A percentile compares a stretch with the other conserved stretches of the same genome.
phyloP scores from a whole-genome alignment of 1,140 invertebrate genomes.

The Drosophila ficusphila region DNA sequence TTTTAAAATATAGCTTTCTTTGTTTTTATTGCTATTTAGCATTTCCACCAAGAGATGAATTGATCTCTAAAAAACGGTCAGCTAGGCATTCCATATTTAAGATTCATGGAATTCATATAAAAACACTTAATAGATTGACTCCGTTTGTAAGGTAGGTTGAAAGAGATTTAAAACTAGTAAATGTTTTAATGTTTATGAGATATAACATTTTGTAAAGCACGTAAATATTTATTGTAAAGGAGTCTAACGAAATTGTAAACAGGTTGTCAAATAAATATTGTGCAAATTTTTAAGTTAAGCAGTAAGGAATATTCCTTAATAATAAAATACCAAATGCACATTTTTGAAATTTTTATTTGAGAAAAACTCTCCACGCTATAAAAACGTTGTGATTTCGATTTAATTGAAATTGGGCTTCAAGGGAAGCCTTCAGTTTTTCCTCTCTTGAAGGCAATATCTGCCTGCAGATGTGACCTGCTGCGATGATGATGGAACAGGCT shows the following conservation, averaged over 20 bases:
- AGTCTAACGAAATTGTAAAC: too few relatives aligned
- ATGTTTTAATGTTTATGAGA: too few relatives aligned
- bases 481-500: slow-evolving; percentile 10
- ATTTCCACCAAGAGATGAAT: too few relatives aligned
- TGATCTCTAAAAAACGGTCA: not conserved
- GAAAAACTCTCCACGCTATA: too few relatives aligned
- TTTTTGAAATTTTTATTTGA: too few relatives aligned
- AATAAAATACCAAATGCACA: too few relatives aligned
- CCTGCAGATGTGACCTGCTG: slow-evolving; percentile 17
- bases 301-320: too few relatives aligned
- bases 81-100: not conserved
- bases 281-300: too few relatives aligned
- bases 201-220: too few relatives aligned
- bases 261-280: too few relatives aligned
- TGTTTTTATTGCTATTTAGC: not conserved
- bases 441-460: not conserved
- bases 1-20: not conserved
- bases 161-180: too few relatives aligned
- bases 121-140: not conserved
- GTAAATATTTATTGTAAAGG: too few relatives aligned
- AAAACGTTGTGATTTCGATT: not conserved
- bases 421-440: not conserved
- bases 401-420: not conserved
- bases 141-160: not conserved
- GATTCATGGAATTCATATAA: not conserved